Conservation (phyloP, 2,113 vertebrate genomes). For the Danio rerio region DNA sequence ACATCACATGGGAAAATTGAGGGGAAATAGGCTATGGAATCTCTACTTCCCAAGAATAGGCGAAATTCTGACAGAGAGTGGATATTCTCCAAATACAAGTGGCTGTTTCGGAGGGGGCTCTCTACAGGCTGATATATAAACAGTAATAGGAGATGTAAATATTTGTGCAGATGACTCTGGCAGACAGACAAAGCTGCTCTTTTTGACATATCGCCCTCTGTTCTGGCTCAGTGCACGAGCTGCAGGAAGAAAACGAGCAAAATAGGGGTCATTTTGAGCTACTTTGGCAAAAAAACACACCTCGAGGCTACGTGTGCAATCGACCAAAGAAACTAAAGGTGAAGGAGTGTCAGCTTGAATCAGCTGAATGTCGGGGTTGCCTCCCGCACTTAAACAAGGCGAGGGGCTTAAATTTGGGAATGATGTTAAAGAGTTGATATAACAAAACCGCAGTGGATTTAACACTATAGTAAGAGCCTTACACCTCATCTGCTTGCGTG, state of each 20-base stretch:
- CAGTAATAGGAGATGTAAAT: constrained; percentile 98
- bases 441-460: constrained; percentile 15
- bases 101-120: constrained; percentile 74
- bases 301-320: constrained; percentile 72
- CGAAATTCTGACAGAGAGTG: constrained; percentile 70
- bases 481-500: background rate
- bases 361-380: constrained; percentile 46
- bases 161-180: constrained; percentile 90
- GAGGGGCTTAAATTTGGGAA: constrained; percentile 26
- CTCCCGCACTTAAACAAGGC: constrained; percentile 31
- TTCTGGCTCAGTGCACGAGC: constrained; percentile 76
- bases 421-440: constrained; percentile 35
- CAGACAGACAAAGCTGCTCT: constrained; percentile 81
- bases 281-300: constrained; percentile 72
- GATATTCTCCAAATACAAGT: constrained; percentile 77
- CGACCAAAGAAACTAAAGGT: constrained; percentile 70
- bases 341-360: constrained; percentile 58
- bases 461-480: background rate
- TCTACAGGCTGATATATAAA: constrained; percentile 84
- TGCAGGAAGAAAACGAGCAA: constrained; percentile 70
- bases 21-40: background rate
- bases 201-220: constrained; percentile 75
- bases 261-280: constrained; percentile 64
- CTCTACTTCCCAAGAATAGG: constrained; percentile 63
- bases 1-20: too few species aligned